phyloP scores from a whole-genome alignment of 2,797 vertebrate genomes.

The Atherinosoma microstoma region DNA sequence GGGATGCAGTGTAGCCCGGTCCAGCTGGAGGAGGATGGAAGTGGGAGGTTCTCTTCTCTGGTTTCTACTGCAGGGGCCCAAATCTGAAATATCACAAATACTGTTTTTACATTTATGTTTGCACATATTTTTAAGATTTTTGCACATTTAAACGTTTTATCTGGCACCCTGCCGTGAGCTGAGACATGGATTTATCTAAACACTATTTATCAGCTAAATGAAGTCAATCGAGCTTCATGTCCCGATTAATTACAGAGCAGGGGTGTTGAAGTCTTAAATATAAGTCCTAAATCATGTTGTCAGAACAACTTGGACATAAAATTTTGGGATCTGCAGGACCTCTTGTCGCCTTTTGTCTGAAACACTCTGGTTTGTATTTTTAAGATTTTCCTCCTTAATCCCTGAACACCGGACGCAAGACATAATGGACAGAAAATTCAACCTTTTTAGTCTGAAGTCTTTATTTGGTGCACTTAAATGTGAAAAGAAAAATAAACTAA shows the following conservation, averaged over 20 bases:
- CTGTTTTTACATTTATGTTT: neutral
- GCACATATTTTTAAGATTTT: neutral
- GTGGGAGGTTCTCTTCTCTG: neutral
- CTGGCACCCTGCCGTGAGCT: neutral
- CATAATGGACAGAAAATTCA: too few species aligned
- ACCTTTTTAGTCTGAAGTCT: too few species aligned
- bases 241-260: too few species aligned
- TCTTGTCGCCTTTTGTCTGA: too few species aligned
- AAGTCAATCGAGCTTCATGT: neutral
- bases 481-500: too few species aligned
- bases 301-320: neutral
- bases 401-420: too few species aligned
- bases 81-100: neutral
- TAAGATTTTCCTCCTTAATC: too few species aligned
- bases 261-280: neutral
- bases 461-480: too few species aligned
- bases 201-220: neutral
- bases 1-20: constrained; percentile 17
- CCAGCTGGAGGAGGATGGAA: constrained; percentile 14
- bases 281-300: neutral
- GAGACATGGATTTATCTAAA: neutral
- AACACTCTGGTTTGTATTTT: too few species aligned
- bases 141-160: neutral
- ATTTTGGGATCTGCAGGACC: neutral
- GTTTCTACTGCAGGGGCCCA: neutral